These are phyloP conservation scores for Tetramorium simillimum DNA, from an alignment of 1,140 invertebrate genomes.

Conservation along the genomic window DNA sequence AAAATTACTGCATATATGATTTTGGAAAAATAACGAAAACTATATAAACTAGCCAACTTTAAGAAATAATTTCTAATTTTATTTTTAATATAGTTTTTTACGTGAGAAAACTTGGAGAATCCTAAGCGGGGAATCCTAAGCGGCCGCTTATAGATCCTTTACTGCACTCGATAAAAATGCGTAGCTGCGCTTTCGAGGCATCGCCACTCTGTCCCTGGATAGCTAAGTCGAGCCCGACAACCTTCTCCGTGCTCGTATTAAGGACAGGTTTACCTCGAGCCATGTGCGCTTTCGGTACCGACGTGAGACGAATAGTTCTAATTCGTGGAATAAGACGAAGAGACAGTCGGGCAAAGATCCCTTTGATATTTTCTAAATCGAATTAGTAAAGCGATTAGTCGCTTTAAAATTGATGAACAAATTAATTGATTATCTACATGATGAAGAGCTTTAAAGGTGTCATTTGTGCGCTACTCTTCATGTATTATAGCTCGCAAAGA, in stretches of 20 bases:
- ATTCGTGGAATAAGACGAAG: background rate
- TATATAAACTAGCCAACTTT: background rate
- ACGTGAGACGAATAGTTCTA: slow-evolving; percentile 44
- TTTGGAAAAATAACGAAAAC: background rate
- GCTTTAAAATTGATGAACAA: background rate
- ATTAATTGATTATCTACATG: slow-evolving; percentile 26
- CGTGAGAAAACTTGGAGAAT: background rate
- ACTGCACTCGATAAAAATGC: slow-evolving; percentile 8
- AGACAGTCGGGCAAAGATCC: background rate
- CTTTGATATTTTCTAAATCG: slow-evolving; percentile 10
- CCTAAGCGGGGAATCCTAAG: background rate
- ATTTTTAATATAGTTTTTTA: background rate
- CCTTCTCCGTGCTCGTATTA: slow-evolving; percentile 39
- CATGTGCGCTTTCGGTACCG: slow-evolving; percentile 8
- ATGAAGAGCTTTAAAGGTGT: background rate
- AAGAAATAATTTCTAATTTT: background rate
- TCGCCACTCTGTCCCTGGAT: slow-evolving; percentile 13
- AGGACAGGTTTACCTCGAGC: slow-evolving; percentile 13
- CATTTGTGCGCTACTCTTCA: background rate
- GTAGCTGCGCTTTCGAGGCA: background rate
- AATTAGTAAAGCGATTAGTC: background rate
- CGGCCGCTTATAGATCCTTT: background rate
- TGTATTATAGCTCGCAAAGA: slow-evolving; percentile 5
- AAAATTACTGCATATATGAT: background rate
- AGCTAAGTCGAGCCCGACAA: slow-evolving; percentile 5